Conservation (phyloP, 2,797 vertebrate genomes). For the Hydrocynus forskahlii region DNA sequence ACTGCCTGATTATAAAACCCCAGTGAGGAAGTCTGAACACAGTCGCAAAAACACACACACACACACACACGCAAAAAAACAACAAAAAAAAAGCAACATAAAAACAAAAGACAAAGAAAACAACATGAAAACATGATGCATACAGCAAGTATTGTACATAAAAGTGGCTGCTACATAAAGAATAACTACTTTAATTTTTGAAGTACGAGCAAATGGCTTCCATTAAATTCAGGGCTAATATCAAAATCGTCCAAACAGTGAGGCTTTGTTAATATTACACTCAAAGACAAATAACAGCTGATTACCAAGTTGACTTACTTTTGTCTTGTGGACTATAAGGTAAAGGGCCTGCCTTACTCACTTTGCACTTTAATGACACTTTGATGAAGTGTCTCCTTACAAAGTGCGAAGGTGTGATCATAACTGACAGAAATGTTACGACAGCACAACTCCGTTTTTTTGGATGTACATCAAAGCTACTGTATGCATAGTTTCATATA, state of each 20-base stretch:
- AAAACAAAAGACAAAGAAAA: too few species aligned
- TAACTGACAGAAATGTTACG: neutral
- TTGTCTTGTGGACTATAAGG: neutral
- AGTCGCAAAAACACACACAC: neutral
- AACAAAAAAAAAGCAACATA: too few species aligned
- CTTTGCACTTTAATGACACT: neutral
- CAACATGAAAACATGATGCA: neutral
- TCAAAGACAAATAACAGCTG: neutral
- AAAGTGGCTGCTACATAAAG: slow-evolving; percentile 44
- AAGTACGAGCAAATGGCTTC: slow-evolving; percentile 17
- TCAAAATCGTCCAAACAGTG: neutral
- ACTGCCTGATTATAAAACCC: neutral
- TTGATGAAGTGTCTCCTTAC: neutral
- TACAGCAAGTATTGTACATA: neutral
- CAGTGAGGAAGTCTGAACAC: neutral
- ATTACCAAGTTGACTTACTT: neutral
- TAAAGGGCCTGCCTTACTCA: neutral
- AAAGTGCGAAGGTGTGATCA: neutral
- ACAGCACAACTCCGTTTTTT: neutral
- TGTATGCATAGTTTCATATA: slow-evolving; percentile 41
- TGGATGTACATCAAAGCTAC: slow-evolving; percentile 21
- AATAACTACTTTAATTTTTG: slow-evolving; percentile 44
- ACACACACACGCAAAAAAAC: slow-evolving; percentile 7
- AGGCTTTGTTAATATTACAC: neutral
- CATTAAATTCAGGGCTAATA: slow-evolving; percentile 3